These are phyloP conservation scores for Heteropelma amictum DNA, from an alignment of 2,888 invertebrate genomes.

Conservation along the genomic window DNA sequence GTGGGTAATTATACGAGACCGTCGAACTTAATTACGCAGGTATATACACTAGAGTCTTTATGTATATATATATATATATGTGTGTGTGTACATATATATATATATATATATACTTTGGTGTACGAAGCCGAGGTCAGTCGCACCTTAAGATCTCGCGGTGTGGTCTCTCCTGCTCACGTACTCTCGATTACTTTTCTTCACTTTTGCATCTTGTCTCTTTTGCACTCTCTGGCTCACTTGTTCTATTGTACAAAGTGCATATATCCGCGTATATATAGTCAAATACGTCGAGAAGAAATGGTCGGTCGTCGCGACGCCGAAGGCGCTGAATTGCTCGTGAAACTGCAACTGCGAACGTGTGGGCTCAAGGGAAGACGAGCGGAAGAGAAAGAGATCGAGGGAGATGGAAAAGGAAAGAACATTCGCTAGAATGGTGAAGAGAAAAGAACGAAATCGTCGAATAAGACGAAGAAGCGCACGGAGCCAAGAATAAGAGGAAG, in stretches of 20 bases:
- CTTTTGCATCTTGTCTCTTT: slow-evolving; percentile 23
- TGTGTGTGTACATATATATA: slow-evolving; percentile 26
- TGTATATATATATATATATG: slow-evolving; percentile 35
- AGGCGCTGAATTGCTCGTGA: slow-evolving; percentile 48
- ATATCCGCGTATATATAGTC: not conserved
- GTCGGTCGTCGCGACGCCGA: slow-evolving; percentile 45
- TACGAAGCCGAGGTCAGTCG: slow-evolving; percentile 60
- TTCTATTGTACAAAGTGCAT: not conserved
- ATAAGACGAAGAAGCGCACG: slow-evolving; percentile 25
- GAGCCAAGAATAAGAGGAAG: slow-evolving; percentile 32
- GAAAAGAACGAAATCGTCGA: slow-evolving; percentile 7
- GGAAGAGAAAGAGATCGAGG: not conserved
- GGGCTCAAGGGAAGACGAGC: not conserved
- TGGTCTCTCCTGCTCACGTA: slow-evolving; percentile 20
- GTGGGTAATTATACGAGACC: slow-evolving; percentile 68
- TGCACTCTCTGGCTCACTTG: not conserved
- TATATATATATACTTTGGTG: slow-evolving; percentile 20
- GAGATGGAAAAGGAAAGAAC: not conserved
- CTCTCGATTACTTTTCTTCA: slow-evolving; percentile 34
- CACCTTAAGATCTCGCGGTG: slow-evolving; percentile 53
- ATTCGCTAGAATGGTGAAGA: too few relatives aligned
- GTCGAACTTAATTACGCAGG: slow-evolving; percentile 69
- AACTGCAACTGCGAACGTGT: slow-evolving; percentile 42
- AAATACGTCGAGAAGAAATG: slow-evolving; percentile 20
- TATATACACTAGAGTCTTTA: too few relatives aligned